Evolutionary conservation across 2,888 invertebrate species (phyloP), one percentile per base, ranked within the genome.

Genomic region (Ellobium chinense): DNA sequence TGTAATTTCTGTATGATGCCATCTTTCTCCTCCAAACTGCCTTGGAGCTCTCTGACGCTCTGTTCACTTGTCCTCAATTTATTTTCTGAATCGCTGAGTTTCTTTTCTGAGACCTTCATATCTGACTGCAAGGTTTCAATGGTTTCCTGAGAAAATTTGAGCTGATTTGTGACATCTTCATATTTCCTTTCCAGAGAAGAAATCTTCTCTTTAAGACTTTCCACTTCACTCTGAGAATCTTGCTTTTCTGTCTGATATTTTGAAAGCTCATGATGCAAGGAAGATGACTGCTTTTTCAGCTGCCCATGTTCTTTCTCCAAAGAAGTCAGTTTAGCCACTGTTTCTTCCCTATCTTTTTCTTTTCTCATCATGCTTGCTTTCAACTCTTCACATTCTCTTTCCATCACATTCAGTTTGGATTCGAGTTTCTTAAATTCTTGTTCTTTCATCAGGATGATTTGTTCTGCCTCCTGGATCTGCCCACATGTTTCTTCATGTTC

Each of bases 121-220:
- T 78, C 73, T 60, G 46, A 58, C 39, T 82, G 68, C 24, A 62
- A 58, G n/a, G n/a, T n/a, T n/a, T n/a, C n/a, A n/a, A n/a, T n/a
- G n/a, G n/a, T n/a, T n/a, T 86, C 85, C 37, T 82, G 83, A 70
- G 78, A 70, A 14, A 81, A 66, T 65, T 69, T 79, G 56, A 81
- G 60, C 31, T 80, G 54, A 63, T 56, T 56, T 18, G 54, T 69
- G 54, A 36, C n/a, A 9, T 56, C 31, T 66, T 56, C 37, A 21
- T 37, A 66, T 18, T 56, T 56, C 31, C 65, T 29, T 29, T 81
- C 39, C 4, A 70, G n/a, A 56, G 31, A 29, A 29, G 63, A 31
- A 2, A 70, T 54, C 27, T 54, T 37, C 21, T 70, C n/a, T 39
- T 37, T 63, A 27, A 81, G 56, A 29, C 63, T n/a, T 12, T 54